phyloP scores from a whole-genome alignment of 2,888 invertebrate genomes.

The Hipparchia sbordonii region DNA sequence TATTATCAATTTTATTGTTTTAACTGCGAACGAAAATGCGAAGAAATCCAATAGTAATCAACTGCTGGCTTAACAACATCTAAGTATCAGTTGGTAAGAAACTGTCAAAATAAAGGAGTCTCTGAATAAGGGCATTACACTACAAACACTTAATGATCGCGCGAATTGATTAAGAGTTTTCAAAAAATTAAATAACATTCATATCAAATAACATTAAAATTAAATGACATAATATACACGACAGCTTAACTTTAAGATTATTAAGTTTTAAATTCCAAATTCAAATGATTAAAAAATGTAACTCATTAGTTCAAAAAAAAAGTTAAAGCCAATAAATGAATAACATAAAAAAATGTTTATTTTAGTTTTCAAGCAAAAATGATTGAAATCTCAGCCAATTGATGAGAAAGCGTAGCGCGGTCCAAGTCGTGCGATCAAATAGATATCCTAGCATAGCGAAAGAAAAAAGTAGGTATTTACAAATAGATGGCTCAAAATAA shows the following conservation, averaged over 20 bases:
- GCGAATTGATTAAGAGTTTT: constrained; percentile 13
- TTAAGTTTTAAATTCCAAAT: too few species aligned
- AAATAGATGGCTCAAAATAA: not conserved
- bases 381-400: constrained; percentile 19
- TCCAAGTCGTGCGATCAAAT: constrained; percentile 54
- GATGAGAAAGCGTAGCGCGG: constrained; percentile 18
- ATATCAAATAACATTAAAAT: not conserved
- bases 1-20: too few species aligned
- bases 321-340: not conserved
- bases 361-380: constrained; percentile 14
- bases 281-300: too few species aligned
- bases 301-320: not conserved
- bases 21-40: too few species aligned
- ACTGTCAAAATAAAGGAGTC: not conserved
- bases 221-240: not conserved
- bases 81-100: not conserved
- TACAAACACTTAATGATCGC: constrained; percentile 22
- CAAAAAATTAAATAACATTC: not conserved
- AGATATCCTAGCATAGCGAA: constrained; percentile 2
- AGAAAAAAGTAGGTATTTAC: constrained; percentile 8
- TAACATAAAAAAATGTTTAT: not conserved
- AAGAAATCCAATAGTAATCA: not conserved
- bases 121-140: constrained; percentile 15
- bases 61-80: not conserved
- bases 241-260: not conserved